Evolutionary conservation across 2,888 invertebrate genomes (phyloP).

Genomic region (Orthonychiurus folsomi): DNA sequence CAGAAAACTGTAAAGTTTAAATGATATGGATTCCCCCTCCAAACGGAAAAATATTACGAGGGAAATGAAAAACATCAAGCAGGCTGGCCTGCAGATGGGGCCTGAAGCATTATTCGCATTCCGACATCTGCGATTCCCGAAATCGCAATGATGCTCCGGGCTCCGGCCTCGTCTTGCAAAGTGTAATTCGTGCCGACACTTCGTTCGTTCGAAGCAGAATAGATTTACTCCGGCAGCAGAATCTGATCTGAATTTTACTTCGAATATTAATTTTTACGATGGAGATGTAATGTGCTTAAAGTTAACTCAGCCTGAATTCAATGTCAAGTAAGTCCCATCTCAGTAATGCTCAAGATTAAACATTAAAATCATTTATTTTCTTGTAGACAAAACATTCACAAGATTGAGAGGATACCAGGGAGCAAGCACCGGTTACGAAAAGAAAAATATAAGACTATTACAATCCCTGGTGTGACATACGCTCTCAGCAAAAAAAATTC

Average conservation of each 20-base stretch:
- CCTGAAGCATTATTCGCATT: background rate
- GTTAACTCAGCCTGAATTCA: conserved; percentile 58
- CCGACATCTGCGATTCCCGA: background rate
- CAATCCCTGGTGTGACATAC: conserved; percentile 61
- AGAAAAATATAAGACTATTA: conserved; percentile 50
- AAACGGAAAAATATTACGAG: conserved; percentile 62
- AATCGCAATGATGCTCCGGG: conserved; percentile 44
- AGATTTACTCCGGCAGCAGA: no score
- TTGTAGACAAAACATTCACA: conserved; percentile 54
- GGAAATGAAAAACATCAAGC: background rate
- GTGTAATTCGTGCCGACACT: conserved; percentile 55
- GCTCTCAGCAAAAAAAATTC: conserved; percentile 68
- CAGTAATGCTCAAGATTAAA: no score
- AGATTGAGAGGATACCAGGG: conserved; percentile 57
- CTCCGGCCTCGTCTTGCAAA: conserved; percentile 59
- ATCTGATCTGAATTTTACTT: conserved; percentile 59
- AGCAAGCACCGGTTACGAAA: conserved; percentile 55
- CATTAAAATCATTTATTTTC: conserved; percentile 4
- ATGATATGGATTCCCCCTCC: no score
- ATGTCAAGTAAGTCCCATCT: conserved; percentile 51
- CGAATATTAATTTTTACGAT: conserved; percentile 67
- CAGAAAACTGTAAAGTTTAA: no score
- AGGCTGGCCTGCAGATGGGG: background rate
- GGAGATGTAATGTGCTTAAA: conserved; percentile 67
- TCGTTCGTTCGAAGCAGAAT: conserved; percentile 58